phyloP scores from a whole-genome alignment of 2,113 vertebrate genomes.

The Megaceryle torquata region DNA sequence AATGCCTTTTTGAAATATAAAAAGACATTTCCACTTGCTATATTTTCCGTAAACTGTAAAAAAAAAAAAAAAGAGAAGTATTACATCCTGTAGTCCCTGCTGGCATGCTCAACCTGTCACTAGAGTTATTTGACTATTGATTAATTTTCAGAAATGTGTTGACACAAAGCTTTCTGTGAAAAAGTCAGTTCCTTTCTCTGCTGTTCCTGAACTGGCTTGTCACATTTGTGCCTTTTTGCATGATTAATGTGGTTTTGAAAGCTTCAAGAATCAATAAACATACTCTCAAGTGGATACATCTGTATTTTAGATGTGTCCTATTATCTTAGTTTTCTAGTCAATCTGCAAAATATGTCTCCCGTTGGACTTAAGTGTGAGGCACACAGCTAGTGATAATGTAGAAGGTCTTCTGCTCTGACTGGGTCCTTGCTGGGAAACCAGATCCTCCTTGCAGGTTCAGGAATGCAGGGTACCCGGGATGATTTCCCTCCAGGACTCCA shows the following conservation, averaged over 20 bases:
- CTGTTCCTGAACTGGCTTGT: neutral
- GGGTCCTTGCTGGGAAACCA: neutral
- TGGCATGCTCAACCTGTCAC: slow-evolving; percentile 29
- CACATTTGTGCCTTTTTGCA: slow-evolving; percentile 35
- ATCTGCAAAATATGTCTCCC: slow-evolving; percentile 34
- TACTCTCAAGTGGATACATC: neutral
- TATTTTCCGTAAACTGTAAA: neutral
- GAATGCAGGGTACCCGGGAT: neutral
- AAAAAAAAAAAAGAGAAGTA: neutral
- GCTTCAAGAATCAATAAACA: slow-evolving; percentile 43
- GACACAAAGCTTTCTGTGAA: slow-evolving; percentile 11
- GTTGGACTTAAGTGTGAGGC: neutral
- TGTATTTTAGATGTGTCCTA: slow-evolving; percentile 14
- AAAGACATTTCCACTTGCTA: neutral
- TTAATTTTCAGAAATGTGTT: slow-evolving; percentile 51
- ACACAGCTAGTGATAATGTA: neutral
- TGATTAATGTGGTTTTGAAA: slow-evolving; percentile 57
- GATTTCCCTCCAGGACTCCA: neutral
- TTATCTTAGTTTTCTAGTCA: neutral
- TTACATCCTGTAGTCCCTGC: neutral
- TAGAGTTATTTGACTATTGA: slow-evolving; percentile 53
- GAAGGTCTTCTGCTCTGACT: neutral
- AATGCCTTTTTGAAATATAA: neutral
- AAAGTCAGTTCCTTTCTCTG: slow-evolving; percentile 15
- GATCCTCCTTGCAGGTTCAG: neutral